These are phyloP conservation scores for Fistularia tabacaria DNA, from an alignment of 2,797 vertebrate species.

Conservation along the genomic window DNA sequence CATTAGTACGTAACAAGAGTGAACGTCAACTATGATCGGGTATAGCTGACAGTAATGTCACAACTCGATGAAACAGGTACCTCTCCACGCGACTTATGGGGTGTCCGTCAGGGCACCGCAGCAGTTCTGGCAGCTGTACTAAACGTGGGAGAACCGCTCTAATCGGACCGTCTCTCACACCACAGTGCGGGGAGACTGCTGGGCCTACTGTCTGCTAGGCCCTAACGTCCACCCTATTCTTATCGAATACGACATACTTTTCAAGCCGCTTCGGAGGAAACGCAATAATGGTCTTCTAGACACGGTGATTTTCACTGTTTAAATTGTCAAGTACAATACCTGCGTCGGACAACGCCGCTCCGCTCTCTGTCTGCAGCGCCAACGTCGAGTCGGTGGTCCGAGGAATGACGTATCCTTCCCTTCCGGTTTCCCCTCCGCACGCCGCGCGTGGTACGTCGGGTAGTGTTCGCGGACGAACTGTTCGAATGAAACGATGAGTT, in stretches of 20 bases:
- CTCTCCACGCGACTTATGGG: constrained; percentile 44
- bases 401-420: constrained; percentile 74
- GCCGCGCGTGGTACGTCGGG: constrained; percentile 69
- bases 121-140: constrained; percentile 43
- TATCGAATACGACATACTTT: constrained; percentile 71
- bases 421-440: constrained; percentile 70
- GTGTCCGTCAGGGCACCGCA: constrained; percentile 56
- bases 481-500: too few species aligned
- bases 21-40: neutral
- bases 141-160: constrained; percentile 48
- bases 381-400: constrained; percentile 61
- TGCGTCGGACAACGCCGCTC: constrained; percentile 76
- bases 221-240: constrained; percentile 70
- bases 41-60: neutral
- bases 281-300: constrained; percentile 2
- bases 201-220: constrained; percentile 68
- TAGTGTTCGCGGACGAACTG: too few species aligned
- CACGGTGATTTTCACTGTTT: neutral
- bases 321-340: constrained; percentile 50
- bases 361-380: constrained; percentile 60
- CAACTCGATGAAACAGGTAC: constrained; percentile 20
- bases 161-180: constrained; percentile 42
- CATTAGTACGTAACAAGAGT: neutral
- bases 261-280: constrained; percentile 16
- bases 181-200: constrained; percentile 61